A percentile compares a stretch with the other conserved stretches of the same genome.
These are phyloP conservation scores for Macroteleia sp. DNA, from an alignment of 2,888 invertebrate genomes.

Conservation along the genomic window DNA sequence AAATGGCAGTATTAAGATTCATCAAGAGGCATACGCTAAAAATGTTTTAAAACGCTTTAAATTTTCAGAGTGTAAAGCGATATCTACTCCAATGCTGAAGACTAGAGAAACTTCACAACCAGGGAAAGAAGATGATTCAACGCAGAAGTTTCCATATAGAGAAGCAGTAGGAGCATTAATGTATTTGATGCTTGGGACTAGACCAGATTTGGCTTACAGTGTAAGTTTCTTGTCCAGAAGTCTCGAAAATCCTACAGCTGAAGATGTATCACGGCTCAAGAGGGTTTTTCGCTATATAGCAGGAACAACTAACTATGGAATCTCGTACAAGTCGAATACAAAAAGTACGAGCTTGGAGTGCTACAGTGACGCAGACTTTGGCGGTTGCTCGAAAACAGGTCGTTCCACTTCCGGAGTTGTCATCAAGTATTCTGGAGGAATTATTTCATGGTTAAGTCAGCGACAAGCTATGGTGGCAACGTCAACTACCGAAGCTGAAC, in stretches of 20 bases:
- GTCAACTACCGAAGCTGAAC: constrained; percentile 71
- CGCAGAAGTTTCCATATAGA: constrained; percentile 59
- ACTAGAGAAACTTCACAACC: constrained; percentile 8
- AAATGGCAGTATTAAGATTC: constrained; percentile 20
- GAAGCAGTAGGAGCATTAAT: constrained; percentile 72
- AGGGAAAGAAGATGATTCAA: constrained; percentile 31
- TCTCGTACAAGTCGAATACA: constrained; percentile 31
- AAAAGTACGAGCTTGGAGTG: constrained; percentile 1
- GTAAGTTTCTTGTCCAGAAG: constrained; percentile 70
- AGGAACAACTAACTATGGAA: constrained; percentile 67
- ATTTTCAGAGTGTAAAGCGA: constrained; percentile 43
- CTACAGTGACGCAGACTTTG: constrained; percentile 77
- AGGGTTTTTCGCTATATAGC: constrained; percentile 73
- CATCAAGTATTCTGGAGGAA: constrained; percentile 66
- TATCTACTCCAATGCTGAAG: constrained; percentile 38
- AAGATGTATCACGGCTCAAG: constrained; percentile 70
- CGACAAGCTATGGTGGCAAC: constrained; percentile 65
- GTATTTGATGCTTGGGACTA: constrained; percentile 71
- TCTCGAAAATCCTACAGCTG: constrained; percentile 58
- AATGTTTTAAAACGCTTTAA: constrained; percentile 35
- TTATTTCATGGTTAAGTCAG: constrained; percentile 68
- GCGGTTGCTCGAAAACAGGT: constrained; percentile 71
- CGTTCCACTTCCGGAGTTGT: constrained; percentile 72
- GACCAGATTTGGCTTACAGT: constrained; percentile 70
- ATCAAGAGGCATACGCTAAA: constrained; percentile 26